These are phyloP conservation scores for Ctenopoma multispine DNA, from an alignment of 2,797 vertebrate genomes.

Conservation along the genomic window DNA sequence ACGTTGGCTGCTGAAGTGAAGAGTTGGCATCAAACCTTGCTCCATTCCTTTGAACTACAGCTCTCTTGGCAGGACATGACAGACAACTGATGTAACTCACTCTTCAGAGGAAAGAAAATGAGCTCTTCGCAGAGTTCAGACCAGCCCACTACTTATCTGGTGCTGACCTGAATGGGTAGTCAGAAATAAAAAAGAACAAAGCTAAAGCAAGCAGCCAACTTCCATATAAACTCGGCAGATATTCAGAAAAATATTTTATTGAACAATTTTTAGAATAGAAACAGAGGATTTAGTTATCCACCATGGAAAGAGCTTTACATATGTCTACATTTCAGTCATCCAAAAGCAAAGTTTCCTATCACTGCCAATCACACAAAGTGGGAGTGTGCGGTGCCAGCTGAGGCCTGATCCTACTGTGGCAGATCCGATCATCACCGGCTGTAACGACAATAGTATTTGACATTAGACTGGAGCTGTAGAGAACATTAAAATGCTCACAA, in stretches of 20 bases:
- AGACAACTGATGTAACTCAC: constrained; percentile 63
- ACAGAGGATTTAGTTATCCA: constrained; percentile 31
- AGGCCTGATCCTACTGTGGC: constrained; percentile 91
- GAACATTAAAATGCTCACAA: not conserved
- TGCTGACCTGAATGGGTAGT: constrained; percentile 44
- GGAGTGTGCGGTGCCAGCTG: constrained; percentile 95
- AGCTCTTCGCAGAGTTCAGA: constrained; percentile 32
- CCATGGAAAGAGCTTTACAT: not conserved
- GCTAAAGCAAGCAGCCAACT: constrained; percentile 12
- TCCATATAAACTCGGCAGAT: constrained; percentile 38
- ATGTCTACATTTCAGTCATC: constrained; percentile 94
- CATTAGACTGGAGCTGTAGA: constrained; percentile 2
- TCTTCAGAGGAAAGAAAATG: constrained; percentile 55
- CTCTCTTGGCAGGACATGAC: constrained; percentile 70
- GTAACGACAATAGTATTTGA: constrained; percentile 56
- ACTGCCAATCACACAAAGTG: constrained; percentile 92
- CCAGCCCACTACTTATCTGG: constrained; percentile 45
- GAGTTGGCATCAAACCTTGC: constrained; percentile 48
- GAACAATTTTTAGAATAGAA: constrained; percentile 54
- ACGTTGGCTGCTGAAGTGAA: constrained; percentile 48
- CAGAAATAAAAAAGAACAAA: constrained; percentile 54
- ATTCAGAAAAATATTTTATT: constrained; percentile 80
- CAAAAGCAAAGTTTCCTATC: constrained; percentile 96
- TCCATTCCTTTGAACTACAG: constrained; percentile 65
- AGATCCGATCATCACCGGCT: constrained; percentile 92